Conservation (phyloP, 1,140 invertebrate genomes). For the Octopus bimaculoides region DNA sequence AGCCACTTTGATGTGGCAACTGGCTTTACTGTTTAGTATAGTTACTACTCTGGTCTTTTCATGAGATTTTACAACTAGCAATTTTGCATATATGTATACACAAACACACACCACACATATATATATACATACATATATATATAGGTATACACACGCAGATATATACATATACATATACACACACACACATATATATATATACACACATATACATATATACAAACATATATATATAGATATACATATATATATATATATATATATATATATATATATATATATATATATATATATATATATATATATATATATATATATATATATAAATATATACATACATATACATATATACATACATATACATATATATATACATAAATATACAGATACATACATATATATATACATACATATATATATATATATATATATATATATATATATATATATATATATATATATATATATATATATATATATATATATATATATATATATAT, state of each 20-base stretch:
- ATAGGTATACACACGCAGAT: background rate
- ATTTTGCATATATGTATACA: too few species aligned
- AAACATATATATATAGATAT: background rate
- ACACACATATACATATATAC: background rate
- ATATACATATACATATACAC: background rate
- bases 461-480: background rate
- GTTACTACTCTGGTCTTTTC: too few species aligned
- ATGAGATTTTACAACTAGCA: too few species aligned
- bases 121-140: too few species aligned
- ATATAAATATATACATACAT: background rate
- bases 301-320: background rate
- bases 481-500: background rate
- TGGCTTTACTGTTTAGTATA: too few species aligned
- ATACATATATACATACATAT: background rate
- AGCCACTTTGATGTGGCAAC: too few species aligned
- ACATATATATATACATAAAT: background rate
- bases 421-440: background rate
- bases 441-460: background rate
- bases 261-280: constrained; percentile 1
- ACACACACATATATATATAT: background rate
- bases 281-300: background rate
- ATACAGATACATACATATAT: background rate
- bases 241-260: background rate
- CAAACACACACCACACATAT: too few species aligned
- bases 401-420: background rate